Conservation (phyloP, 1,140 invertebrate genomes). For the Zaprionus taronus region DNA sequence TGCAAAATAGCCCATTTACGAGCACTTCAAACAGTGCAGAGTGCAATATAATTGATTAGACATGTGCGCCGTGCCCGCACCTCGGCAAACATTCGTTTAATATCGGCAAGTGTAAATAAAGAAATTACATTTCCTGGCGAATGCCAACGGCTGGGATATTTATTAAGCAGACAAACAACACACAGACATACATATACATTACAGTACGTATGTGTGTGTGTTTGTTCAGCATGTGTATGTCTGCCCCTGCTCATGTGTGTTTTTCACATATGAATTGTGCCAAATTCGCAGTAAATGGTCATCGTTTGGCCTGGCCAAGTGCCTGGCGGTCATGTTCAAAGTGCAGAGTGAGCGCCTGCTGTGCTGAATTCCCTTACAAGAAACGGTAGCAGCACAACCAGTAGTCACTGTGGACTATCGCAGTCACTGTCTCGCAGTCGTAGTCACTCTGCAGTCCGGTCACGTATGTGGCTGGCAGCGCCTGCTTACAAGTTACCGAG, state of each 20-base stretch:
- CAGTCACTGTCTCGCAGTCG: constrained; percentile 12
- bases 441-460: constrained; percentile 49
- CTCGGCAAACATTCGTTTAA: constrained; percentile 14
- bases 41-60: constrained; percentile 25
- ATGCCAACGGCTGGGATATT: constrained; percentile 35
- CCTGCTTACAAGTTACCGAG: constrained; percentile 59
- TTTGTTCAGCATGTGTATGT: constrained; percentile 8
- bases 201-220: constrained; percentile 4
- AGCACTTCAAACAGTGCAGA: neutral
- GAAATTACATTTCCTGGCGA: constrained; percentile 41
- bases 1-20: neutral
- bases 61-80: constrained; percentile 4
- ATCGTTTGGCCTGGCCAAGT: constrained; percentile 54
- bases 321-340: constrained; percentile 58
- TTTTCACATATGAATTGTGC: constrained; percentile 53
- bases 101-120: constrained; percentile 32
- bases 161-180: constrained; percentile 8
- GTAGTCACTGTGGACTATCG: constrained; percentile 38
- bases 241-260: constrained; percentile 52
- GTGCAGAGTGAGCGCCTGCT: constrained; percentile 49
- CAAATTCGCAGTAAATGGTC: constrained; percentile 43
- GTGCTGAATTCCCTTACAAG: constrained; percentile 19
- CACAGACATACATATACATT: constrained; percentile 16
- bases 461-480: constrained; percentile 52
- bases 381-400: constrained; percentile 41